Base-by-base conservation (phyloP, 2,888 invertebrate genomes). In the Pristionchus entomophagus region DNA sequence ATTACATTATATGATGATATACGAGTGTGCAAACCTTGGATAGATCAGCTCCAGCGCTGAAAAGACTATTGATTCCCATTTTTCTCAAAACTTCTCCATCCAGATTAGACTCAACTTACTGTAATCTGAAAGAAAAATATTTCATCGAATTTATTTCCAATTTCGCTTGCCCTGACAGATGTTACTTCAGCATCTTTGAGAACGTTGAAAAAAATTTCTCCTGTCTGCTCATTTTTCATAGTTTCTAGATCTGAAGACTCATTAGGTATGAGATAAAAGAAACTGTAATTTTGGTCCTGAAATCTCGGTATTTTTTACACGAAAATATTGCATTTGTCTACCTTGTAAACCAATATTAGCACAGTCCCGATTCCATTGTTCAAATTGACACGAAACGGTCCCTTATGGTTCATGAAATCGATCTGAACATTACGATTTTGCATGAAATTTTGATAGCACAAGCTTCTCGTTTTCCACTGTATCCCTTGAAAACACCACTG, bases 261-360 rank as follows among this genome's bases (percentile, higher is more conserved):
- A 17, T 65, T 65, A 6, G 65, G 65, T 35, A 65, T 65, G 32
- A 65, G 65, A 65, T 35, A 65, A 35, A 65, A 65, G 65, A 65
- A 65, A 17, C 12, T 65, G 65, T 35, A 65, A 8, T 35, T 32
- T 35, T 32, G n/a, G 17, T 65, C 65, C 65, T 65, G 65, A 32
- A 65, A 65, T 65, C 12, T 35, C 22, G 19, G 19, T 56, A 22
- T 14, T 56, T 56, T 56, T 17, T 5, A n/a, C 5, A n/a, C 5
- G 56, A 17, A 14, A 56, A 56, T 22, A 5, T 56, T 45, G 45
- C 45, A 45, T 45, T 45, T 45, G 45, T 45, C 45, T 41, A 73
- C 73, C 41, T 41, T 41, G 41, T 73, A 73, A n/a, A n/a, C 32
- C 41, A 73, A 8, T 2, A 45, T 14, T 3, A 73, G 73, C 12